Base-by-base conservation (phyloP, 2,113 vertebrate genomes). In the Pseudolaguvia tuberculata region DNA sequence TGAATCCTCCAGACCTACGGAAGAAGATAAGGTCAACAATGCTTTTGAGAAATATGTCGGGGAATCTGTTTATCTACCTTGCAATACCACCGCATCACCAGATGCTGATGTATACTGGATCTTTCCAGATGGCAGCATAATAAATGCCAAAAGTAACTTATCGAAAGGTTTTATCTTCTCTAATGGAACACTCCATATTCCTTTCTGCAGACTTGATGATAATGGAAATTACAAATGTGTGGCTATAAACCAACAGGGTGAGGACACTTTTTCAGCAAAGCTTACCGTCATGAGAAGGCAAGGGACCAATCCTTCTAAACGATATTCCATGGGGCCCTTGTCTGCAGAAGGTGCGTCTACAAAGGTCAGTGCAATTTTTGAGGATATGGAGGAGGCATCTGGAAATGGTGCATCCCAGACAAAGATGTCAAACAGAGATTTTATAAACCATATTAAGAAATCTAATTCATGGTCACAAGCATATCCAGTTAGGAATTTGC, bases 181-280 rank as follows among this genome's bases (percentile, higher is more conserved):
- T 11, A 90, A 96, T 47, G 95, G 95, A 1, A 93, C 91, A 14
- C 88, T 99, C 1, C 73, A 86, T 65, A 85, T 98, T 66, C 84
- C 87, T 42, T 80, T 83, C 21, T 84, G 89, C 29, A 91, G 87
- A 1, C 63, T 79, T 10, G 81, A 83, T 20, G 91, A 97, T 20
- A 86, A 81, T 29, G 96, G 96, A 25, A 74, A 91, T 86, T 97
- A 98, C 83, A 89, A 88, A 17, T 99, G 96, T 21, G 88, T 94
- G 77, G 94, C 92, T 5, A 78, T 94, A 78, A 99, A 95, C 79
- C 86, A 84, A 20, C 91, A 88, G 20, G 95, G 96, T 18, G 87
- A 85, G 7, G 93, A 95, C 71, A 88, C 88, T 1, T 73, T 93
- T 57, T 86, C 88, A 0, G 81, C 91, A 53, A 90, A 85, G 31